Evolutionary conservation across 2,888 invertebrate genomes (phyloP), one percentile per base, ranked within the genome.

Genomic region (Phaedon cochleariae): DNA sequence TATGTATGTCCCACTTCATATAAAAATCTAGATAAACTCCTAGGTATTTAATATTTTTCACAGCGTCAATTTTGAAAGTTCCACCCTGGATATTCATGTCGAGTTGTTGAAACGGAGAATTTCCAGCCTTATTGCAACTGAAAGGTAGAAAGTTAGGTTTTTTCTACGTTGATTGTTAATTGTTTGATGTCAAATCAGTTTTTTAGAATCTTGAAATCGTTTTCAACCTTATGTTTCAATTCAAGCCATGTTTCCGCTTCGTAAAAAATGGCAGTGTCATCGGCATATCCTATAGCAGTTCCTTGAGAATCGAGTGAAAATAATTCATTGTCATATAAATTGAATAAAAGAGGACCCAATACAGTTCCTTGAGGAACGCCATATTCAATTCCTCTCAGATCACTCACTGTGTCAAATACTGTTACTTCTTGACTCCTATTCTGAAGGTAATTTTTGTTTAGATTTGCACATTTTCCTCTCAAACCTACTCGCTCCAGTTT

Each of bases 1-100:
- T 49, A 49, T 49, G 49, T 20, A 49, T 49, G 49, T 49, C 49
- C 49, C 49, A 49, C 34, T 34, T 34, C 34, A 34, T 34, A 9
- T 34, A 9, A 10, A 12, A 34, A 10, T 34, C 34, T 9, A 6
- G 9, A 34, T 34, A 34, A 34, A 34, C 34, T 34, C 34, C 34
- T 10, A 34, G 34, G 12, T 34, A 34, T 34, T 34, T 34, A 10
- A 34, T 34, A 9, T 34, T 34, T 34, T 34, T 34, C 12, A 34
- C 34, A 12, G 34, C 9, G 1, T 34, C 12, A 34, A 34, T 34
- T 34, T 34, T 6, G 12, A 34, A 34, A 34, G 34, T 34, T 7
- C 34, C 34, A n/a, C 12, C 34, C 34, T 34, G 34, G 9, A 34
- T 9, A 10, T 34, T 34, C 34, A 34, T 34, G 34, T 34, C 34